Evolutionary conservation across 1,140 invertebrate species (phyloP).

Genomic region (Phthorimaea operculella): DNA sequence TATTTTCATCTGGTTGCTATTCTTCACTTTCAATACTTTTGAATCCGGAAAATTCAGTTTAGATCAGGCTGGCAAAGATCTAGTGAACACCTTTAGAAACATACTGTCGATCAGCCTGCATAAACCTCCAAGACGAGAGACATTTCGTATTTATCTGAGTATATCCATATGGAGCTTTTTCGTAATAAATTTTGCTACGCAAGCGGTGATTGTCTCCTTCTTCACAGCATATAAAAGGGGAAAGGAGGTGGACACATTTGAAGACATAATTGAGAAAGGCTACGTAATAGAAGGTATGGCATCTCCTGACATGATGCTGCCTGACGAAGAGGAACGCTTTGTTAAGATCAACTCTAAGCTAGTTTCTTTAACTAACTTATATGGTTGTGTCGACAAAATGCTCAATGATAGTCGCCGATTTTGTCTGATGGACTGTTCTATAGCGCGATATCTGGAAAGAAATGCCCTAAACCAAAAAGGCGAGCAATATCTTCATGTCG

Average conservation of each 20-base stretch:
- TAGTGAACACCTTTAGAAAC: slow-evolving; percentile 42
- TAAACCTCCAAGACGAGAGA: slow-evolving; percentile 32
- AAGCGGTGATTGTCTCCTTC: slow-evolving; percentile 59
- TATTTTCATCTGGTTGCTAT: slow-evolving; percentile 45
- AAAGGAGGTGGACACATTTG: slow-evolving; percentile 55
- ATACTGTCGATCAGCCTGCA: slow-evolving; percentile 39
- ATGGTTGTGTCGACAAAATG: slow-evolving; percentile 44
- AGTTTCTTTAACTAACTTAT: slow-evolving; percentile 34
- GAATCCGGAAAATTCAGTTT: slow-evolving; percentile 28
- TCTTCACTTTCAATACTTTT: slow-evolving; percentile 36
- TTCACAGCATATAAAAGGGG: slow-evolving; percentile 52
- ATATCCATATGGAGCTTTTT: slow-evolving; percentile 53
- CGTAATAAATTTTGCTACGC: slow-evolving; percentile 48
- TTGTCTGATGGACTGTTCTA: slow-evolving; percentile 56
- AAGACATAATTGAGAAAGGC: slow-evolving; percentile 50
- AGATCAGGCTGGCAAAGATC: slow-evolving; percentile 51
- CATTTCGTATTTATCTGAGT: slow-evolving; percentile 44
- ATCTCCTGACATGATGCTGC: slow-evolving; percentile 56
- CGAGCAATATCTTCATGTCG: slow-evolving; percentile 54
- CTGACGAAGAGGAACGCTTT: slow-evolving; percentile 44
- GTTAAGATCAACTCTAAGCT: slow-evolving; percentile 44
- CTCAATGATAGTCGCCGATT: slow-evolving; percentile 41
- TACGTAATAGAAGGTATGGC: slow-evolving; percentile 53
- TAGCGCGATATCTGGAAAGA: slow-evolving; percentile 47
- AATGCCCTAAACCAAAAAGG: slow-evolving; percentile 51